Conservation (phyloP, 1,140 invertebrate genomes). For the Pachyrhynchus sulphureomaculatus region DNA sequence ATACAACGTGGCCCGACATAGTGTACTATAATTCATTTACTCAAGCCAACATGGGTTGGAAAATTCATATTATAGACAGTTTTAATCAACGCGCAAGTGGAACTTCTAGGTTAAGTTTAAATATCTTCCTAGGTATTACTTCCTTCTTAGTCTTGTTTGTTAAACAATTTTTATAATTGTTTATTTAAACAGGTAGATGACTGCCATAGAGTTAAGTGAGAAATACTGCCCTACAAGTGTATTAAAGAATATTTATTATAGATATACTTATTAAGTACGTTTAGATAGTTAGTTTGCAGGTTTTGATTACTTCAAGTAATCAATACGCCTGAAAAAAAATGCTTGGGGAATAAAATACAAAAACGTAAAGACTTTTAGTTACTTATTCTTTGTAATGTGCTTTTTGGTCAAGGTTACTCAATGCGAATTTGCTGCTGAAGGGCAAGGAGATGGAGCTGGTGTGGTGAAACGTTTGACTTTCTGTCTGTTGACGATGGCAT, state of each 20-base stretch:
- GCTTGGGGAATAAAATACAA: neutral
- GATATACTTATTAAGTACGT: neutral
- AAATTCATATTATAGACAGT: conserved; percentile 80
- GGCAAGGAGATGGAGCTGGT: too few species aligned
- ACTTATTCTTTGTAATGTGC: too few species aligned
- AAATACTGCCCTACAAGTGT: neutral
- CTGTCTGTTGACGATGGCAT: too few species aligned
- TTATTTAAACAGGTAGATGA: conserved; percentile 27
- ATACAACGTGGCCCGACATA: conserved; percentile 85
- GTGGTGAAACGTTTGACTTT: too few species aligned
- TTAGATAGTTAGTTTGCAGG: conserved; percentile 2
- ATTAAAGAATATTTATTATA: conserved; percentile 3
- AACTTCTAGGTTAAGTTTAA: neutral
- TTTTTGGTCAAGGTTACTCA: too few species aligned
- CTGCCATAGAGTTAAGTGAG: neutral
- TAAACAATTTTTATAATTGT: conserved; percentile 34
- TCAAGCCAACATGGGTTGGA: conserved; percentile 88
- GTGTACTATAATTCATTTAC: conserved; percentile 95
- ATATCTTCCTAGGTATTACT: neutral
- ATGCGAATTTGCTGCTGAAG: too few species aligned
- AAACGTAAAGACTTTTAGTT: too few species aligned
- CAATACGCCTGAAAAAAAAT: conserved; percentile 25
- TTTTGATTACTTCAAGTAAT: conserved; percentile 13
- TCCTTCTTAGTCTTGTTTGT: conserved; percentile 27
- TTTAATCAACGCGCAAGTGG: conserved; percentile 48